Conservation (phyloP, 2,113 vertebrate genomes). For the Zosterops pallidus region DNA sequence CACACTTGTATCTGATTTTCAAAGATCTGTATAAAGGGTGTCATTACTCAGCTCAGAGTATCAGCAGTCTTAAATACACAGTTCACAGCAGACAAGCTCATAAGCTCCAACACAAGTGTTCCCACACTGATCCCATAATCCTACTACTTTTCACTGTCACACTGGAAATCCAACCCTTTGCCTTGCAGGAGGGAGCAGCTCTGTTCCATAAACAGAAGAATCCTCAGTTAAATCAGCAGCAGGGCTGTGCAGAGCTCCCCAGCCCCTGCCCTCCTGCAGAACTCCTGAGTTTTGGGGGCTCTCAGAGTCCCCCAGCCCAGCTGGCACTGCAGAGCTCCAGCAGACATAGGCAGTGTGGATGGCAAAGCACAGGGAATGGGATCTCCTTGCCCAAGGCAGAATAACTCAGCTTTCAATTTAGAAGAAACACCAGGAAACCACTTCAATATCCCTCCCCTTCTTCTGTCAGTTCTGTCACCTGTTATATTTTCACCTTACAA, state of each 20-base stretch:
- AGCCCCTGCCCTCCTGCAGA: neutral
- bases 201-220: neutral
- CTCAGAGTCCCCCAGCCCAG: neutral
- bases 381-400: too few relatives aligned
- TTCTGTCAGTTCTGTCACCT: neutral
- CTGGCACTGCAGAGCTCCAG: neutral
- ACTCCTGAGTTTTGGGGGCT: neutral
- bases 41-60: neutral
- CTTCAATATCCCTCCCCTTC: neutral
- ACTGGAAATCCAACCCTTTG: neutral
- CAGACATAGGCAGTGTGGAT: neutral
- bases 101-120: neutral
- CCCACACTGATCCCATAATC: neutral
- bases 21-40: neutral
- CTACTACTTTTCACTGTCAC: neutral
- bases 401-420: neutral
- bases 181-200: neutral
- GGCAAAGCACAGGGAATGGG: neutral
- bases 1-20: neutral
- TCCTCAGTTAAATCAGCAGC: neutral
- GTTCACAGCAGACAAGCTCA: neutral
- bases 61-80: neutral
- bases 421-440: neutral
- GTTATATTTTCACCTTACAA: neutral
- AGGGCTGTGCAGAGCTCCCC: neutral